Conservation (phyloP, 2,888 invertebrate genomes). For the Lamellibrachia columna region DNA sequence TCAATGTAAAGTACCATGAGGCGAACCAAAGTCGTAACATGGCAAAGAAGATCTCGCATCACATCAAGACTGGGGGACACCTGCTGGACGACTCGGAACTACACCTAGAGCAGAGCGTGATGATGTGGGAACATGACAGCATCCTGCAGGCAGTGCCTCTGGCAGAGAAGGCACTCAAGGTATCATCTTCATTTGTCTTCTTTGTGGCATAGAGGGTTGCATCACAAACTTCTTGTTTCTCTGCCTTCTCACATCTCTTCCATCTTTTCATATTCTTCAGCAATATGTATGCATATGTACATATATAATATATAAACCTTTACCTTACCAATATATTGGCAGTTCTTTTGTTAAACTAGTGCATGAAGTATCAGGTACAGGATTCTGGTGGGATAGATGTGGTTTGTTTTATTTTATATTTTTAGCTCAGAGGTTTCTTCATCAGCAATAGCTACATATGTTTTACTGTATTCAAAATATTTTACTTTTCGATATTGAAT, state of each 20-base stretch:
- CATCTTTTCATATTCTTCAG: not conserved
- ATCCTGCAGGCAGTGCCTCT: conserved; percentile 53
- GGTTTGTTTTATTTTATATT: not conserved
- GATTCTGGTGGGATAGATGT: not conserved
- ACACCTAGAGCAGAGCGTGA: conserved; percentile 49
- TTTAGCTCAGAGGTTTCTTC: not conserved
- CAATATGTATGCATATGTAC: not conserved
- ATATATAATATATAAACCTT: too few species aligned
- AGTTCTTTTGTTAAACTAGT: too few species aligned
- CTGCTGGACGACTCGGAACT: conserved; percentile 50
- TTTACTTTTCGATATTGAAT: not conserved
- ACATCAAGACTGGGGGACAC: conserved; percentile 56
- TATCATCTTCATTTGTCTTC: conserved; percentile 31
- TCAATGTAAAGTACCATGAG: conserved; percentile 49
- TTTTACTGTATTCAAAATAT: not conserved
- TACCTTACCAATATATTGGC: too few species aligned
- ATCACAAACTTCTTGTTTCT: not conserved
- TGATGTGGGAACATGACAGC: conserved; percentile 55
- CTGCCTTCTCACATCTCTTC: not conserved
- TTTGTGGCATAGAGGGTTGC: not conserved
- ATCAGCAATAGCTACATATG: not conserved
- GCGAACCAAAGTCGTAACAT: conserved; percentile 51
- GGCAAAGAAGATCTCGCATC: conserved; percentile 51
- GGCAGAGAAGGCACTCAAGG: conserved; percentile 55
- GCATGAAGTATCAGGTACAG: not conserved